Base-by-base conservation (phyloP, 2,797 vertebrate genomes). In the Synaphobranchus kaupii region DNA sequence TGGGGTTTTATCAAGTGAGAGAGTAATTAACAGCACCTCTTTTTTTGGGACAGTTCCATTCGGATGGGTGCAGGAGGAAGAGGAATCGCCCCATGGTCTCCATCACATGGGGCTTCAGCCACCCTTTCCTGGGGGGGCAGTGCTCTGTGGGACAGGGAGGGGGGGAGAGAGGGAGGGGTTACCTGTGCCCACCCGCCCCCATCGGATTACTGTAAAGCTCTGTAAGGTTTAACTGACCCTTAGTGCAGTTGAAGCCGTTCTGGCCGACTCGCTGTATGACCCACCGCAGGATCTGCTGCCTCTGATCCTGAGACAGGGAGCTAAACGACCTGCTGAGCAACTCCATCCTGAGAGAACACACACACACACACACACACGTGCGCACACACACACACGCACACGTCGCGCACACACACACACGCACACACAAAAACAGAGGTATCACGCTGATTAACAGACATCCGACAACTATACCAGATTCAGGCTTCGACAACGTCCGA, bases 31-130 rank as follows among this genome's bases (percentile, higher is more conserved):
- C 84, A 89, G 88, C 63, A 96, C 96, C 91, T 91, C 86, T 31
- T 93, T 90, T 76, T 89, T 39, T 20, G 92, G 81, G 85, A 90
- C 91, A 20, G 63, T 86, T 90, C 6, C 95, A 28, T 85, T 96
- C 95, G 0, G 0, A 50, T 13, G 90, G 15, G 44, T 73, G 2
- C 73, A 96, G 84, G 1, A 9, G 17, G 10, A 91, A 89, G 9
- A 95, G 25, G 84, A 90, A 96, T 1, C 91, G 93, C 7, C 95
- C 95, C 90, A 96, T 89, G 86, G 92, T 92, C 83, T 0, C 48
- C 87, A 96, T 80, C 0, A 84, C 84, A 0, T 91, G 82, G 0
- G 0, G 0, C 39, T 86, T 86, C 88, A 96, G 87, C 95, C 95
- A 95, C 56, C 85, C 15, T 39, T 91, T 39, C 28, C 86, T 86